Conservation (phyloP, 2,888 invertebrate species). For the Ormyrus thymus region DNA sequence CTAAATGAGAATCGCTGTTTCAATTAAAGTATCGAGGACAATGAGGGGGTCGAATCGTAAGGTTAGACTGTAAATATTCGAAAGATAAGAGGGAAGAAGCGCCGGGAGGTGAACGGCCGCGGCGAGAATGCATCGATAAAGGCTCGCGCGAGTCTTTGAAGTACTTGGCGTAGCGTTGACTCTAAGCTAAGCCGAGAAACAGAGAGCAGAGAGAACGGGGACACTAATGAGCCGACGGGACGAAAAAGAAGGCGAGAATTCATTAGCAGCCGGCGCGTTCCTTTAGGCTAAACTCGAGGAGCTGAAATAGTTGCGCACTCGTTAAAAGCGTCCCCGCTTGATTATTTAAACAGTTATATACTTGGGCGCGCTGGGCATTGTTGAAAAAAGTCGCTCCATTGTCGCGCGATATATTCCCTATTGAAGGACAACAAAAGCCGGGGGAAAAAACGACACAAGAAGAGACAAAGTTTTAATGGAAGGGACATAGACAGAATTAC, state of each 20-base stretch:
- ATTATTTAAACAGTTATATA: slow-evolving; percentile 6
- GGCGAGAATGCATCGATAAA: slow-evolving; percentile 25
- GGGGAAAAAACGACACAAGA: slow-evolving; percentile 7
- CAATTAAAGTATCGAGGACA: slow-evolving; percentile 24
- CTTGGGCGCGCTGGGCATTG: slow-evolving; percentile 11
- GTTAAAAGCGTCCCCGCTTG: slow-evolving; percentile 1
- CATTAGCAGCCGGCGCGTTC: slow-evolving; percentile 67
- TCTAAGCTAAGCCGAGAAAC: slow-evolving; percentile 5
- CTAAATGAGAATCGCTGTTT: slow-evolving; percentile 52
- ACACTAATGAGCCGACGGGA: slow-evolving; percentile 70
- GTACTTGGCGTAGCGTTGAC: slow-evolving; percentile 8
- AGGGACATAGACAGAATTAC: too few relatives aligned
- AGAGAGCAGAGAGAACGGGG: slow-evolving; percentile 37
- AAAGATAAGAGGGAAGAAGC: not conserved
- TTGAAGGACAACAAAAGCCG: slow-evolving; percentile 25
- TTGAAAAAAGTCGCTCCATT: slow-evolving; percentile 3
- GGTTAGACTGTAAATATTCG: too few relatives aligned
- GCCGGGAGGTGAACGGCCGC: slow-evolving; percentile 14
- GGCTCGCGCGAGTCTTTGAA: not conserved
- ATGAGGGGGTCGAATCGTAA: not conserved
- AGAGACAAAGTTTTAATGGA: slow-evolving; percentile 4
- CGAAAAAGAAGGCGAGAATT: slow-evolving; percentile 69
- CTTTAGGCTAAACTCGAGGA: slow-evolving; percentile 33
- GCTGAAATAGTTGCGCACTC: slow-evolving; percentile 34
- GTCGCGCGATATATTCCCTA: not conserved